These are phyloP conservation scores for Lophius americanus DNA, from an alignment of 2,797 vertebrate species.

Conservation along the genomic window DNA sequence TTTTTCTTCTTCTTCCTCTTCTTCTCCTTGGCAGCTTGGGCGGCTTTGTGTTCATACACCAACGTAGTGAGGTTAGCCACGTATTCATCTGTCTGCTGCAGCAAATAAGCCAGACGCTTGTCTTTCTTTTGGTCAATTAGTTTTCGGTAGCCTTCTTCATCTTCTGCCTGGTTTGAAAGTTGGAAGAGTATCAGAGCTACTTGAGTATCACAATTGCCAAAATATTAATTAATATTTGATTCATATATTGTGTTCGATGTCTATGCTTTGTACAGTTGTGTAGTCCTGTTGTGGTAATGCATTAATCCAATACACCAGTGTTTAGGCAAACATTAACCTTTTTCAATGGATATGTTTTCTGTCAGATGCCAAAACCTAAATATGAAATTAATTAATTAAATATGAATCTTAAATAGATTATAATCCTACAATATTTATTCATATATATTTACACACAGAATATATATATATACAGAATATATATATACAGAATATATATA, in stretches of 20 bases:
- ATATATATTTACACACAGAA: no score
- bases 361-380: neutral
- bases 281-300: neutral
- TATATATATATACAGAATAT: no score
- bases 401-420: no score
- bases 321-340: neutral
- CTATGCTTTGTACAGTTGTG: no score
- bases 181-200: neutral
- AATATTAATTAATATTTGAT: neutral
- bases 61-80: conserved; percentile 95
- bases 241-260: neutral
- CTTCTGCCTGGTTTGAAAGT: conserved; percentile 86
- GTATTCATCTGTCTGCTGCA: conserved; percentile 96
- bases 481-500: no score
- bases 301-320: neutral
- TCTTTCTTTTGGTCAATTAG: conserved; percentile 99
- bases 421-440: no score
- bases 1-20: conserved; percentile 92
- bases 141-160: conserved; percentile 97
- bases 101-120: conserved; percentile 93
- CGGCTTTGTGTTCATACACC: conserved; percentile 97
- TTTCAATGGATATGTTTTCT: no score
- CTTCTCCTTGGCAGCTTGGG: conserved; percentile 97
- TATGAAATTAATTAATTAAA: no score
- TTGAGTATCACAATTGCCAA: neutral